Conservation (phyloP, 2,888 invertebrate species). For the Agelastica alni region DNA sequence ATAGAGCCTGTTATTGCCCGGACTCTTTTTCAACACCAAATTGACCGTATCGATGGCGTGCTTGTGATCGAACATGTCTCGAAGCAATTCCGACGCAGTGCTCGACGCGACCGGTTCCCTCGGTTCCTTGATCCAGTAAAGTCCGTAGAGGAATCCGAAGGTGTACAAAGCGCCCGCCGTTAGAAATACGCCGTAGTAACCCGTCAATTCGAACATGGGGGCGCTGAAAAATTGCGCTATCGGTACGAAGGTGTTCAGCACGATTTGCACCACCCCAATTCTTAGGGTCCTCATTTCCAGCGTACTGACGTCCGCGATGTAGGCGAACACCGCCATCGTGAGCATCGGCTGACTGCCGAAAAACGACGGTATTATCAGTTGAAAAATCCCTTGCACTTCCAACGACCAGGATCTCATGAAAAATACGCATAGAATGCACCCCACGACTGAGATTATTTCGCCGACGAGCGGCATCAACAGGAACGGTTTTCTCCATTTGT, state of each 20-base stretch:
- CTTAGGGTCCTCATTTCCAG: conserved; percentile 65
- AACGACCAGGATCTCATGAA: conserved; percentile 62
- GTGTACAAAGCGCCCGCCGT: conserved; percentile 45
- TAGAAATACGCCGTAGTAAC: conserved; percentile 48
- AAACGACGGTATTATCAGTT: conserved; percentile 62
- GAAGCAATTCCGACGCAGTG: conserved; percentile 36
- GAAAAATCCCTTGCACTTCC: conserved; percentile 60
- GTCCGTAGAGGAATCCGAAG: conserved; percentile 47
- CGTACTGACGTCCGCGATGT: conserved; percentile 57
- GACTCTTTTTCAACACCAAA: conserved; percentile 45
- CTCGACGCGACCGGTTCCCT: conserved; percentile 32
- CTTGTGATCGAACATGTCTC: conserved; percentile 50
- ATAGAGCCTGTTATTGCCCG: conserved; percentile 43
- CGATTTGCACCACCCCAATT: conserved; percentile 62
- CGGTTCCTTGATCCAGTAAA: conserved; percentile 50
- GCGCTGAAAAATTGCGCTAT: conserved; percentile 48
- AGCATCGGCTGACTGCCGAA: conserved; percentile 62
- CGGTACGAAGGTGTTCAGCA: conserved; percentile 45
- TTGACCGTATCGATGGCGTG: conserved; percentile 50
- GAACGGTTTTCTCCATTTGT: conserved; percentile 54
- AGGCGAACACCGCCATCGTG: conserved; percentile 53
- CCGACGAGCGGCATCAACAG: conserved; percentile 52
- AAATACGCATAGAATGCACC: conserved; percentile 61
- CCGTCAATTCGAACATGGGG: conserved; percentile 44
- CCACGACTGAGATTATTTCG: conserved; percentile 56